Base-by-base conservation (phyloP, 2,797 vertebrate genomes). In the Chaunax sp. region DNA sequence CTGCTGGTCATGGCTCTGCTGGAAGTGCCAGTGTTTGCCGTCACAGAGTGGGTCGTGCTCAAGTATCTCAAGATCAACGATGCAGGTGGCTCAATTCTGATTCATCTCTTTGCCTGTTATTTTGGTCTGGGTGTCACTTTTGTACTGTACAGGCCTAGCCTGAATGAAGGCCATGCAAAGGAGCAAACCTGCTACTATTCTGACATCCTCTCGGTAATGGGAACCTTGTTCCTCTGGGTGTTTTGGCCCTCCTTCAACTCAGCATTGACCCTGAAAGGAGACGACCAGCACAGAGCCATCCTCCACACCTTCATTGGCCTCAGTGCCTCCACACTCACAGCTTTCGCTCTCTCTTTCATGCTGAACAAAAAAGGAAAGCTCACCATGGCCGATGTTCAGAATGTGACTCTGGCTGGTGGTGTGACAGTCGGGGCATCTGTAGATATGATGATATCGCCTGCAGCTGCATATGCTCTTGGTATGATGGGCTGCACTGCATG, bases 211-310 rank as follows among this genome's bases (percentile, higher is more conserved):
- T 93, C 96, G 12, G 68, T 95, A 19, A 76, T 95, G 56, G 96
- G 96, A 14, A 95, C 87, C 0, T 82, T 96, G 78, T 94, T 95
- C 72, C 95, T 97, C 14, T 97, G 96, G 95, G 94, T 97, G 47
- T 97, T 96, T 80, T 96, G 95, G 95, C 95, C 95, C 14, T 95
- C 95, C 8, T 97, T 97, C 11, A 95, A 96, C 86, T 94, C 95
- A 0, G 90, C 93, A 1, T 65, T 95, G 63, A 93, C 93, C 61
- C 86, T 91, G 0, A 92, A 83, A 0, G 95, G 94, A 0, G 91
- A 95, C 1, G 92, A 92, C 64, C 96, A 96, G 78, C 95, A 95
- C 77, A 84, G 92, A 0, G 95, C 95, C 43, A 89, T 95, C 62
- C 88, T 96, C n/a, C 95, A 96, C 90, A 96, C 95, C 0, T 91